Evolutionary conservation across 2,797 vertebrate genomes (phyloP).

Genomic region (Sebastes minor): DNA sequence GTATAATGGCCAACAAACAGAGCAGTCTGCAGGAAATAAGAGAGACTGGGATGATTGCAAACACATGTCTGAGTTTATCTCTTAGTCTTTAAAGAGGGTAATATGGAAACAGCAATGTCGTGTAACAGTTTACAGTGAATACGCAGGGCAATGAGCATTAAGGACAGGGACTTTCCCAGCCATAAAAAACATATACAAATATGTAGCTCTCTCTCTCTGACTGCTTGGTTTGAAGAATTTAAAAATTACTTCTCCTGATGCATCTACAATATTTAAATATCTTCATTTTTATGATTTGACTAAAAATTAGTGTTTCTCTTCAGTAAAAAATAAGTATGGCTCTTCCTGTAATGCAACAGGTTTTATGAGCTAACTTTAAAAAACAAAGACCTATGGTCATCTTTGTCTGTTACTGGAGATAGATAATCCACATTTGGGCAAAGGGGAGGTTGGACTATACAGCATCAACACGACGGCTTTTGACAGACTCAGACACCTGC

Average conservation of each 20-base stretch:
- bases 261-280: neutral
- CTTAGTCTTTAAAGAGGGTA: constrained; percentile 60
- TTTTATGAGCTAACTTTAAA: neutral
- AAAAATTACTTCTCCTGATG: neutral
- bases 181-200: neutral
- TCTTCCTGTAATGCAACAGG: neutral
- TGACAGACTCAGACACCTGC: neutral
- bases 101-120: constrained; percentile 58
- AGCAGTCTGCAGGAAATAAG: constrained; percentile 62
- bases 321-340: neutral
- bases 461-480: neutral
- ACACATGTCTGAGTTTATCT: constrained; percentile 76
- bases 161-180: constrained; percentile 10
- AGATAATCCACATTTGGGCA: neutral
- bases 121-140: constrained; percentile 61
- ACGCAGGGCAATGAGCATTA: constrained; percentile 17
- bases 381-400: neutral
- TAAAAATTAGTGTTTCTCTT: neutral
- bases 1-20: constrained; percentile 51
- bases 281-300: neutral
- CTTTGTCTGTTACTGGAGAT: neutral
- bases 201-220: neutral
- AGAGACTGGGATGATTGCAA: constrained; percentile 66
- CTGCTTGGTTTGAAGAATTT: neutral
- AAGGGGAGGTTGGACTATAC: neutral